These are phyloP conservation scores for Cepphus grylle DNA, from an alignment of 2,113 vertebrate genomes.

Conservation along the genomic window DNA sequence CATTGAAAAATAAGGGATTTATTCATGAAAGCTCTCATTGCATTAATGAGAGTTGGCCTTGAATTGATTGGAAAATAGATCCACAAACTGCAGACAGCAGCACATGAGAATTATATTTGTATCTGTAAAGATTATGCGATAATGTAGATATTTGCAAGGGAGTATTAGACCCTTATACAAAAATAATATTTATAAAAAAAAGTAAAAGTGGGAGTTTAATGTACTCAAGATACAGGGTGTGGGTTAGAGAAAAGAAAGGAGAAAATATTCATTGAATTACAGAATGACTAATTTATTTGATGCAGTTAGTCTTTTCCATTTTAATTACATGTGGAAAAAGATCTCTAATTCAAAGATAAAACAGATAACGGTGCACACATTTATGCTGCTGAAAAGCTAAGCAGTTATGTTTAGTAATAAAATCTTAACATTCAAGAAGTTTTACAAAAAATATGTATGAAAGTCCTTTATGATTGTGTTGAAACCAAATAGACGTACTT, in stretches of 20 bases:
- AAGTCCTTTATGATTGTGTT: not conserved
- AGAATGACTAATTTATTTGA: not conserved
- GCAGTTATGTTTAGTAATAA: not conserved
- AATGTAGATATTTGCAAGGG: not conserved
- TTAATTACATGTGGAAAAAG: not conserved
- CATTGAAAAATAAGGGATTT: slow-evolving; percentile 44
- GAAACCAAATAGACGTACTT: not conserved
- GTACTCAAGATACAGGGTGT: not conserved
- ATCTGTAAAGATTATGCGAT: not conserved
- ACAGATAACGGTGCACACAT: not conserved
- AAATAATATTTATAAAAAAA: not conserved
- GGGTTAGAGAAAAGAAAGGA: not conserved
- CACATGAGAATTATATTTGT: not conserved
- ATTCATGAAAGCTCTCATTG: slow-evolving; percentile 28
- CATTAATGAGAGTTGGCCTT: slow-evolving; percentile 24
- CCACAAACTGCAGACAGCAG: not conserved
- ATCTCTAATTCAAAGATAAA: not conserved
- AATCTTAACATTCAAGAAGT: not conserved
- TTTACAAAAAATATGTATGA: not conserved
- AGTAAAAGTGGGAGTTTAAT: not conserved
- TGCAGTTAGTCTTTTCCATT: not conserved
- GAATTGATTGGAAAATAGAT: slow-evolving; percentile 48
- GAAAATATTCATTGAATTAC: not conserved
- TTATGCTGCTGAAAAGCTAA: not conserved
- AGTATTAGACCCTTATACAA: not conserved